These are phyloP conservation scores for Antechinus flavipes DNA, from an alignment of 2,113 vertebrate genomes.

Conservation along the genomic window DNA sequence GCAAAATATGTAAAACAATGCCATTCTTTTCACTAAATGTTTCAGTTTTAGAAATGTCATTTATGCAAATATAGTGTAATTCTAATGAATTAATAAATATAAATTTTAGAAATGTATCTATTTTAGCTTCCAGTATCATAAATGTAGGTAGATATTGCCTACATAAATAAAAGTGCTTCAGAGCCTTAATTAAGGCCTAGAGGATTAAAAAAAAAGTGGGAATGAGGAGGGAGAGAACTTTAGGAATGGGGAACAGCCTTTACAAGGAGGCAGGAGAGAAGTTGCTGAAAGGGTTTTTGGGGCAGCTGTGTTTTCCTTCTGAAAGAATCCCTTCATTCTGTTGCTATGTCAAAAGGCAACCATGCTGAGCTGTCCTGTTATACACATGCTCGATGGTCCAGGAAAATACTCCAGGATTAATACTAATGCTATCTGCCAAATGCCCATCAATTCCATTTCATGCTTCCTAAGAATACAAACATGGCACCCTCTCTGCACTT, in stretches of 20 bases:
- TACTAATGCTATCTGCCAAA: neutral
- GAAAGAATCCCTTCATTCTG: neutral
- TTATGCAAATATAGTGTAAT: neutral
- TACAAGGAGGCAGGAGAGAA: neutral
- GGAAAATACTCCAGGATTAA: neutral
- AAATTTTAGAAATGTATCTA: neutral
- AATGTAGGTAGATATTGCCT: neutral
- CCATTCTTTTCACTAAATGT: neutral
- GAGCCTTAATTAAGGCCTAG: neutral
- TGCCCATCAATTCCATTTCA: neutral
- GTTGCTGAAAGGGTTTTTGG: neutral
- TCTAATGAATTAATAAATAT: neutral
- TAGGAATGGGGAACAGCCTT: neutral
- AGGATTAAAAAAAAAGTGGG: neutral
- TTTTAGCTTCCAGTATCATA: neutral
- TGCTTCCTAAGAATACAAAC: neutral
- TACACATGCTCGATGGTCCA: neutral
- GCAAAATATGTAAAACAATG: neutral
- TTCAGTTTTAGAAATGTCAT: neutral
- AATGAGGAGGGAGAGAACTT: neutral
- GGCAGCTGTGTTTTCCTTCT: neutral
- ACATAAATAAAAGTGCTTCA: neutral
- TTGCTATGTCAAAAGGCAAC: neutral
- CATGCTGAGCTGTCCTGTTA: neutral
- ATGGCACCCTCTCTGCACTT: neutral